A percentile compares a stretch with the other conserved stretches of the same genome.
Conservation (phyloP, 2,113 vertebrate genomes). For the Caranx melampygus region DNA sequence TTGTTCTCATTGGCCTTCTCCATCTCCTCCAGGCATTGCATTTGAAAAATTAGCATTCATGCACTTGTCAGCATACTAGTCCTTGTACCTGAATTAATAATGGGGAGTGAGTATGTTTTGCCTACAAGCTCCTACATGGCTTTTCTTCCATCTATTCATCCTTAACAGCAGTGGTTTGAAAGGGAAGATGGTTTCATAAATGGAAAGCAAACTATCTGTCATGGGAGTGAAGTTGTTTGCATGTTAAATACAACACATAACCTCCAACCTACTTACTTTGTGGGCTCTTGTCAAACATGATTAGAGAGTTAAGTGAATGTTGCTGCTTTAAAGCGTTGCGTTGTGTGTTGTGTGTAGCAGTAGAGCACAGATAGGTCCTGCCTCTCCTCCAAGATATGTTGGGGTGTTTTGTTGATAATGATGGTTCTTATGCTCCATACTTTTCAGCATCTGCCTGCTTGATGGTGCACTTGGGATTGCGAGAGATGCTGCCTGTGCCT, state of each 20-base stretch:
- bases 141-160: constrained; percentile 50
- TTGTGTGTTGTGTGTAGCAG: not conserved
- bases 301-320: not conserved
- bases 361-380: not conserved
- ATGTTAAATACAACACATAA: constrained; percentile 37
- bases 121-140: constrained; percentile 41
- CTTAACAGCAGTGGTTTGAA: constrained; percentile 45
- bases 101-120: constrained; percentile 54
- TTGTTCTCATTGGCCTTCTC: constrained; percentile 63
- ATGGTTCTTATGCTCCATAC: constrained; percentile 19
- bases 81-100: constrained; percentile 73
- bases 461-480: constrained; percentile 31
- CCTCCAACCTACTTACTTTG: constrained; percentile 12
- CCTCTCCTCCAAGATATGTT: not conserved
- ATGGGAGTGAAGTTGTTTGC: constrained; percentile 41
- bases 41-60: constrained; percentile 64
- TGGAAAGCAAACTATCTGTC: constrained; percentile 30
- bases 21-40: constrained; percentile 57
- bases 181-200: constrained; percentile 28
- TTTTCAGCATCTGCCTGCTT: constrained; percentile 30
- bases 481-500: constrained; percentile 40
- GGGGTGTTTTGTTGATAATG: constrained; percentile 32
- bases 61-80: constrained; percentile 52
- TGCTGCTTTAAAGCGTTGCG: constrained; percentile 6
- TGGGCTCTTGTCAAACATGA: constrained; percentile 29